phyloP scores from a whole-genome alignment of 64 coral and sea anemone genomes.

The Astreopora myriophthalma region DNA sequence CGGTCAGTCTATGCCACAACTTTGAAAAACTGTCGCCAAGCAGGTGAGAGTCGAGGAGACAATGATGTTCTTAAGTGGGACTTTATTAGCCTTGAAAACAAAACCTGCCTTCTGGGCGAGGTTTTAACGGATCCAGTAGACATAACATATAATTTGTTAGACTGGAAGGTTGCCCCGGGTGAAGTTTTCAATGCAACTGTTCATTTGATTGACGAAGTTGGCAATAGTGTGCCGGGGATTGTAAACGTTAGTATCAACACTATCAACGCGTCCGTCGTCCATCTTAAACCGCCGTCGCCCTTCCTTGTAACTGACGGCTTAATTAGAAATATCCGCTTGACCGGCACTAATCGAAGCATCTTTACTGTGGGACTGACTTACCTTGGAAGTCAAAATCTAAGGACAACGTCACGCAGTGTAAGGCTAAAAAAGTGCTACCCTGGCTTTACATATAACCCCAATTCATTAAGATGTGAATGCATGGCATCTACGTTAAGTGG shows the following conservation, averaged over 20 bases:
- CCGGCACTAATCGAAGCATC: neutral
- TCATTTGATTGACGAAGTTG: constrained; percentile 68
- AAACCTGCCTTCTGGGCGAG: constrained; percentile 10
- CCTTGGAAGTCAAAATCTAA: neutral
- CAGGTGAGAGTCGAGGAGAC: constrained; percentile 33
- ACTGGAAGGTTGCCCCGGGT: constrained; percentile 83
- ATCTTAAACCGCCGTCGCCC: neutral
- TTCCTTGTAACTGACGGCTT: neutral
- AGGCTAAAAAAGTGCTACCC: constrained; percentile 36
- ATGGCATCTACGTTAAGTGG: constrained; percentile 20
- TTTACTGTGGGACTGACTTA: neutral
- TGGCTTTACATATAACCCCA: constrained; percentile 28
- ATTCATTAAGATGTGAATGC: constrained; percentile 21
- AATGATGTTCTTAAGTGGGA: constrained; percentile 78
- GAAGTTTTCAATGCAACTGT: constrained; percentile 75
- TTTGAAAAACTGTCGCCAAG: constrained; percentile 58
- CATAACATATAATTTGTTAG: neutral
- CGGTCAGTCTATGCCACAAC: constrained; percentile 73
- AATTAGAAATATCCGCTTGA: neutral
- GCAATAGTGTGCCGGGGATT: constrained; percentile 59
- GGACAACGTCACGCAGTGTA: neutral
- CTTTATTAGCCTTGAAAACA: constrained; percentile 62
- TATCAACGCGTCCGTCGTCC: neutral
- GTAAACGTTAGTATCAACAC: constrained; percentile 36
- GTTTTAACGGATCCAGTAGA: constrained; percentile 79